Evolutionary conservation across 2,797 vertebrate species (phyloP).

Genomic region (Myripristis jacobus): DNA sequence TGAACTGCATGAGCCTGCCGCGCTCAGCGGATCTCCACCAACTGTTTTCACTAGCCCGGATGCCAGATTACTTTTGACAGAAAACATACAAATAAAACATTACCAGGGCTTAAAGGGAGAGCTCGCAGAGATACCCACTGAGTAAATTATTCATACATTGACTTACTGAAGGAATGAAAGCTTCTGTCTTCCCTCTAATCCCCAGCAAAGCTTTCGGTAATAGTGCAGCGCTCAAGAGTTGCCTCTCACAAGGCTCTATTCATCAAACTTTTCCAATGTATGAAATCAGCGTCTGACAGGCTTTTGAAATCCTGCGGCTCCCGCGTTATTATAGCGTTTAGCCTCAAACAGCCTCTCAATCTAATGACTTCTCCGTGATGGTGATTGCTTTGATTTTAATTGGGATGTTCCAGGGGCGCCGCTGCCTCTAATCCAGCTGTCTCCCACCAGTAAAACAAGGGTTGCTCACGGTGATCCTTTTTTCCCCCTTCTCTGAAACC

Average conservation of each 20-base stretch:
- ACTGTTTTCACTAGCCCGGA: slow-evolving; percentile 53
- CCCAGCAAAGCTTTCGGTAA: slow-evolving; percentile 80
- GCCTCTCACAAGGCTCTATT: slow-evolving; percentile 79
- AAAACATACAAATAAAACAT: slow-evolving; percentile 83
- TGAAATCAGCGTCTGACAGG: slow-evolving; percentile 80
- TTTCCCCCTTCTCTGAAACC: slow-evolving; percentile 54
- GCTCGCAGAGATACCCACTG: slow-evolving; percentile 69
- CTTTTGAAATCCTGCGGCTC: slow-evolving; percentile 76
- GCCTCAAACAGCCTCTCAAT: slow-evolving; percentile 78
- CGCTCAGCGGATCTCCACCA: slow-evolving; percentile 37
- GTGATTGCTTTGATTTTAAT: slow-evolving; percentile 84
- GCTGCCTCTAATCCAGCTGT: slow-evolving; percentile 76
- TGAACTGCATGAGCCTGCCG: slow-evolving; percentile 40
- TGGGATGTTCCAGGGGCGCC: slow-evolving; percentile 74
- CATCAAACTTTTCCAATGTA: slow-evolving; percentile 81
- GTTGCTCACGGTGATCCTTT: slow-evolving; percentile 63
- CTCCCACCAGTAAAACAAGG: slow-evolving; percentile 73
- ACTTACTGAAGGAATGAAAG: slow-evolving; percentile 77
- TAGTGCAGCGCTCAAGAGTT: slow-evolving; percentile 77
- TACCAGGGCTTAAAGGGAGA: slow-evolving; percentile 72
- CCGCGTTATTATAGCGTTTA: slow-evolving; percentile 77
- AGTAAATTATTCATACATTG: slow-evolving; percentile 82
- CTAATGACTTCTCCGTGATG: slow-evolving; percentile 72
- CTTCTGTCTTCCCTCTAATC: slow-evolving; percentile 81
- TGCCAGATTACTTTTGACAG: slow-evolving; percentile 78